A percentile compares a stretch with the other conserved stretches of the same genome.
These are phyloP conservation scores for Neomorphus geoffroyi DNA, from an alignment of 2,797 vertebrate species.

Conservation along the genomic window DNA sequence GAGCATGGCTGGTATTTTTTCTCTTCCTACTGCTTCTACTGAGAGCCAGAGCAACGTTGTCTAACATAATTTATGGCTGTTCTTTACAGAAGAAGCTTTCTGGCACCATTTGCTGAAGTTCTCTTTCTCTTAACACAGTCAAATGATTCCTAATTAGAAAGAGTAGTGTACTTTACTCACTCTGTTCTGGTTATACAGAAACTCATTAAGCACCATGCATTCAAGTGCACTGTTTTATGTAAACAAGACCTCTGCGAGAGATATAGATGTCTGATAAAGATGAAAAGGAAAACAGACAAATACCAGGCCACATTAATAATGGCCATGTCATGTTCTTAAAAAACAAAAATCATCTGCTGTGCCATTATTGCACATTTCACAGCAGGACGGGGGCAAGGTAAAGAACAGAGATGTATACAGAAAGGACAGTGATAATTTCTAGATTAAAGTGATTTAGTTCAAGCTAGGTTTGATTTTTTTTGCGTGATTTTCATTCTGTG, in stretches of 20 bases:
- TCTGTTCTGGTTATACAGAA: conserved; percentile 70
- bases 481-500: not conserved
- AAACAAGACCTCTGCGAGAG: conserved; percentile 79
- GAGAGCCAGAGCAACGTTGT: conserved; percentile 37
- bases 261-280: conserved; percentile 77
- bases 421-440: not conserved
- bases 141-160: conserved; percentile 72
- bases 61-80: conserved; percentile 64
- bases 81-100: conserved; percentile 63
- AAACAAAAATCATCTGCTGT: conserved; percentile 62
- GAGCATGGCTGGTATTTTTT: conserved; percentile 8
- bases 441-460: not conserved
- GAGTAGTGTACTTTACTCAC: conserved; percentile 27
- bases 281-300: conserved; percentile 75
- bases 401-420: not conserved
- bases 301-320: conserved; percentile 74
- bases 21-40: conserved; percentile 51
- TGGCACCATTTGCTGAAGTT: conserved; percentile 58
- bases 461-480: not conserved
- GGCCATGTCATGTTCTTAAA: conserved; percentile 66
- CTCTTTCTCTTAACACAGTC: conserved; percentile 53
- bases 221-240: conserved; percentile 76
- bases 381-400: conserved; percentile 14
- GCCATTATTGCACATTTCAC: conserved; percentile 61
- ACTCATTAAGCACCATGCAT: conserved; percentile 71